Conservation (phyloP, 2,797 vertebrate genomes). For the Acrossocheilus wenchowensis region DNA sequence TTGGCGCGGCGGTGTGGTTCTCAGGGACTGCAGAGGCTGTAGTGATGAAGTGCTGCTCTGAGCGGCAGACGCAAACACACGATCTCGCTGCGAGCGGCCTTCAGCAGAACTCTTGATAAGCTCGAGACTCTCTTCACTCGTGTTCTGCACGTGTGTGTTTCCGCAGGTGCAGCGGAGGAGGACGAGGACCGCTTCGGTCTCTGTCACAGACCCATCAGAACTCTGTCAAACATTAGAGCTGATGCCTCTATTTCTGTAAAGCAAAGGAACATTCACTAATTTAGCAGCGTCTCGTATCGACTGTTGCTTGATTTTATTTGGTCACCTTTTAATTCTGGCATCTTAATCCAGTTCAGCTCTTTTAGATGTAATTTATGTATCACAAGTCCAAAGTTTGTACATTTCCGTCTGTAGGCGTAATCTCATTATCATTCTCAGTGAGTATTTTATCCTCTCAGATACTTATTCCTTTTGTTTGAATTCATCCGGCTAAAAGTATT, state of each 20-base stretch:
- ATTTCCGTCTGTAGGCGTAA: constrained; percentile 80
- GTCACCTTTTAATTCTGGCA: constrained; percentile 64
- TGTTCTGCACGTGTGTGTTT: no score
- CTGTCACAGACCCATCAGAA: constrained; percentile 73
- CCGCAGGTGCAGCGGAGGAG: no score
- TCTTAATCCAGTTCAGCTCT: constrained; percentile 79
- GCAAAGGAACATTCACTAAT: constrained; percentile 79
- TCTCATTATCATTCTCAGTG: constrained; percentile 78
- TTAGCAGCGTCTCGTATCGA: constrained; percentile 64
- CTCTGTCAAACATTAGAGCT: constrained; percentile 86
- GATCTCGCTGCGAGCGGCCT: no score
- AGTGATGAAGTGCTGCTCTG: no score
- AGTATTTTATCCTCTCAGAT: constrained; percentile 73
- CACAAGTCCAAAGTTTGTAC: constrained; percentile 78
- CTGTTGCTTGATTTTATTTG: constrained; percentile 65
- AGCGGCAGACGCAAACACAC: no score
- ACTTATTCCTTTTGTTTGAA: constrained; percentile 66
- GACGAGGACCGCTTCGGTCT: no score
- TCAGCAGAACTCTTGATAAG: no score
- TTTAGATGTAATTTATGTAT: constrained; percentile 89
- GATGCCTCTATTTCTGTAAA: constrained; percentile 89
- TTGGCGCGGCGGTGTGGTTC: no score
- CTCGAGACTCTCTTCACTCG: no score
- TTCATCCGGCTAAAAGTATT: constrained; percentile 73
- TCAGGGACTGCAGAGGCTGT: no score